Evolutionary conservation across 2,113 vertebrate species (phyloP), one percentile per base, ranked within the genome.

Genomic region (Lagenorhynchus albirostris): DNA sequence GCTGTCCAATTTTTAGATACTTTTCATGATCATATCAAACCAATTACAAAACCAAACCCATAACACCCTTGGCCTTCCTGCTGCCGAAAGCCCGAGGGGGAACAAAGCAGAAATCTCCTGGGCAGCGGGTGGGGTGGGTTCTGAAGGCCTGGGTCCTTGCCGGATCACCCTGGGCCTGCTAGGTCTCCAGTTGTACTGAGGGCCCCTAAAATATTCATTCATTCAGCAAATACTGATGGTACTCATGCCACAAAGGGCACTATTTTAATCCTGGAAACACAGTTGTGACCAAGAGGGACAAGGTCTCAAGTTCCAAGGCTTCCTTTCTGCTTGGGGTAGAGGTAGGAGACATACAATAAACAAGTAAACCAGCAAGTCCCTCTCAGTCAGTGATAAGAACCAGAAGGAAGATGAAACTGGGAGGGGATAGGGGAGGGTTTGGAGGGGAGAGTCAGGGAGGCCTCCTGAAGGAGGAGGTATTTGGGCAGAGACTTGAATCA

Each of bases 1-100:
- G 97, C 96, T 97, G 95, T 98, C 93, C 95, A 95, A 89, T 96
- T 96, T 95, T 91, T 86, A 96, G 91, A 96, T 93, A 93, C 94
- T 96, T 98, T 96, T 97, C 96, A 96, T 95, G 96, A 97, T 97
- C 94, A 89, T 97, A 98, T 97, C 97, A 97, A 97, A 96, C 85
- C 98, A 97, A 97, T 98, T 97, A 96, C 93, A 76, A 87, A 96
- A 94, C 82, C 88, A 97, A 95, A 86, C 81, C 85, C 91, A 89
- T 94, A 96, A 91, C 94, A 93, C 68, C 73, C 77, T 60, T 14
- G 82, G 80, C 91, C 94, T 97, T 86, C 95, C 95, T 73, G 94
- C 82, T 6, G 29, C 70, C 17, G 50, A 71, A 21, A 62, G 79
- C 95, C 79, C 8, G 0, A 67, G 77, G 71, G 74, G 70, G 50